Evolutionary conservation across 2,888 invertebrate genomes (phyloP), one percentile per base, ranked within the genome.

Genomic region (Choreutis nemorana): DNA sequence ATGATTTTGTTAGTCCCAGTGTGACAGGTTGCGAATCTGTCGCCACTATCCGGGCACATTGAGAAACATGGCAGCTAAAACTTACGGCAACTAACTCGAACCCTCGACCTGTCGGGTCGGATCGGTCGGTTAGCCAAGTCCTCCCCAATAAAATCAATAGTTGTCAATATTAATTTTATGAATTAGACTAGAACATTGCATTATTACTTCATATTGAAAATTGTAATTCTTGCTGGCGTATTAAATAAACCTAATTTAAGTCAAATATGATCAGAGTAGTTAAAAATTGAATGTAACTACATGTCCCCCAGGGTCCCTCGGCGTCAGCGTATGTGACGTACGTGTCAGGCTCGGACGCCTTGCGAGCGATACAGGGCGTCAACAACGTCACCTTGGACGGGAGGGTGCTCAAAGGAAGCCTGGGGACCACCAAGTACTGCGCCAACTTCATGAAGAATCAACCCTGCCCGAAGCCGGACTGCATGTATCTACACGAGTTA

Each of bases 341-440:
- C 80, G 81, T 84, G 63, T 83, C 86, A 48, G 82, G 83, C 44
- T 94, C 97, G 66, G 98, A 99, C 82, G 97, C 99, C 35, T 70
- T 99, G 56, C 84, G 94, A 50, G 98, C 99, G 38, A 98, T 99
- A 61, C 91, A 94, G 80, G 91, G 92, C 63, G 95, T 99, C 44
- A 98, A 98, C 83, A 97, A 98, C 81, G 90, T 95, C 52, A 87
- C 90, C 65, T 89, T 99, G 56, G 98, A 99, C 78, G 96, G 96
- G 26, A 84, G 97, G 52, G 90, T 93, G 49, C 87, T 99, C 49
- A 98, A 98, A 83, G 97, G 97, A 44, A 97, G 97, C 49, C 83
- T 99, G 46, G 99, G 99, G 41, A 99, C 99, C 49, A 99, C 99
- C 51, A 99, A 99, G 83, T 99, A 99, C 81, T 99, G 99, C 84